Base-by-base conservation (phyloP, 2,888 invertebrate species). In the Amphiduros pacificus region DNA sequence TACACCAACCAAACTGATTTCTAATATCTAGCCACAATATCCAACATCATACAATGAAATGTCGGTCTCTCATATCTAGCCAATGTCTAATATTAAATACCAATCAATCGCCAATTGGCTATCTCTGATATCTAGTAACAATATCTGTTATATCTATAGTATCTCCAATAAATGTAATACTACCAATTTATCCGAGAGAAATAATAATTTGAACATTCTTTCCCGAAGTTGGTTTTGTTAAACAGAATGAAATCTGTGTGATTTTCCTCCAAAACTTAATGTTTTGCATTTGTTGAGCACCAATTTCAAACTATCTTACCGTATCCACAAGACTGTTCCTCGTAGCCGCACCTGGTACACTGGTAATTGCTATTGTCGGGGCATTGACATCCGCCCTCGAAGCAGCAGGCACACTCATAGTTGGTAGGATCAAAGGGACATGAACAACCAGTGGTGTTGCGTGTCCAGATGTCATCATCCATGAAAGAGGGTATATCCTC, bases 341-440 rank as follows among this genome's bases (percentile, higher is more conserved):
- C 31, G 36, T 32, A 58, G 14, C 58, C 58, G 20, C 58, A 58
- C 24, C 26, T 49, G n/a, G 50, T 24, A n/a, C 58, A 58, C 58
- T 58, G 58, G 51, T 50, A 58, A 49, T 58, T 58, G 51, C 50
- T 26, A 27, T 28, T 28, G 17, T 24, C 22, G 31, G n/a, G 32
- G 27, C 58, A 58, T 31, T 49, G 58, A 20, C 58, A 58, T 20
- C 29, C 58, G 1, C 31, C n/a, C 22, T 51, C 58, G 6, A 32
- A 20, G 50, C 58, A 58, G n/a, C 58, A 58, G 32, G 58, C 58
- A n/a, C 58, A 58, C n/a, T 58, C 50, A 17, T 26, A 24, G 22
- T 20, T 44, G 17, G 2, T 14, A 1, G 31, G 20, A 27, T 58
- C 58, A 24, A 58, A 58, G 2, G 20, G 3, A 20, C 58, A 58